Evolutionary conservation across 1,140 invertebrate species (phyloP).

Genomic region (Cherax quadricarinatus): DNA sequence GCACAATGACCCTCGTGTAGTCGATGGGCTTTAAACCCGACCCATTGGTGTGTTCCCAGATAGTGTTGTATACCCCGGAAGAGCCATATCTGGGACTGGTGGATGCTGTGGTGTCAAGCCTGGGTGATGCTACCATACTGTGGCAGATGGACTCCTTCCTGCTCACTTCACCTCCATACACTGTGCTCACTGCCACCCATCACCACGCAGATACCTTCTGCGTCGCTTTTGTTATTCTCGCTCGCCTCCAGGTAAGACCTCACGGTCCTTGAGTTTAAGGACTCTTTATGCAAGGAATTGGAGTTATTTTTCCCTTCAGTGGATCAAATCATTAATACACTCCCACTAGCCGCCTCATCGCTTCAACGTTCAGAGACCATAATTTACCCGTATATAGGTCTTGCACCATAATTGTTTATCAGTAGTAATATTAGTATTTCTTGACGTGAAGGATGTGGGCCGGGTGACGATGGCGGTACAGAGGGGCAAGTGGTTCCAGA

Average conservation of each 20-base stretch:
- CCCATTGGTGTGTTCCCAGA: background rate
- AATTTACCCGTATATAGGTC: too few relatives aligned
- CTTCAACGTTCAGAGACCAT: too few relatives aligned
- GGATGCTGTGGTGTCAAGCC: background rate
- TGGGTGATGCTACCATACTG: background rate
- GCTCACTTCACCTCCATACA: background rate
- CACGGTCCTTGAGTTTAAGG: too few relatives aligned
- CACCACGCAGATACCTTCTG: background rate
- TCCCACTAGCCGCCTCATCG: too few relatives aligned
- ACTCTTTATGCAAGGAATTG: too few relatives aligned
- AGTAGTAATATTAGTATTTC: too few relatives aligned
- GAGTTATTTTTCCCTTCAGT: too few relatives aligned
- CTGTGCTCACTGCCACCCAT: background rate
- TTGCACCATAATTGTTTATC: too few relatives aligned
- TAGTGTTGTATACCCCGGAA: background rate
- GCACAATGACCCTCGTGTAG: too few relatives aligned
- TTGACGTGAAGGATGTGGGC: background rate
- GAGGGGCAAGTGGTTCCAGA: conserved; percentile 34
- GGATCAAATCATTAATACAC: too few relatives aligned
- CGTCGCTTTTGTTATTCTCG: conserved; percentile 9
- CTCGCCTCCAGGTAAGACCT: conserved; percentile 17
- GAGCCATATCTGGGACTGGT: background rate
- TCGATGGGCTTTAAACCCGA: too few relatives aligned
- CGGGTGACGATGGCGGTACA: background rate
- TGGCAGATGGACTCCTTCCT: background rate